Base-by-base conservation (phyloP, 2,113 vertebrate genomes). In the Tichodroma muraria region DNA sequence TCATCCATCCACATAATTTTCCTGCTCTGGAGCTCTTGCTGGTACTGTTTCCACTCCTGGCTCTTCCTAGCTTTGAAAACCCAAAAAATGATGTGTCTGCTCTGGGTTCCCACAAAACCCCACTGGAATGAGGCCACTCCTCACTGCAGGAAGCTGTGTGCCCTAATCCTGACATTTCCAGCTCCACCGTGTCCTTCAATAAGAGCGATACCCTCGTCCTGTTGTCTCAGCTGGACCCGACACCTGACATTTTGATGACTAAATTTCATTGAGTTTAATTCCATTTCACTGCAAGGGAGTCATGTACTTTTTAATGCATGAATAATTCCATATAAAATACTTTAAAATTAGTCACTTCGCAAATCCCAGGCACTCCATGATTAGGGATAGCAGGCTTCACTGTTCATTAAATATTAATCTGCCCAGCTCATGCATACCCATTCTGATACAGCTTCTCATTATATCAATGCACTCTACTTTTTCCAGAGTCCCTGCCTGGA, bases 351-450 rank as follows among this genome's bases (percentile, higher is more conserved):
- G 80, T 65, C 96, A 83, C 88, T 95, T 95, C 21, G 21, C 88
- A 96, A 92, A 94, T 96, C 92, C 94, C 82, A 90, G 79, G 71
- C 94, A 77, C 88, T 85, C 80, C 18, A 28, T 92, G 76, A 91
- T 96, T 94, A 94, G 92, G 72, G 88, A 92, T 50, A 93, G 88
- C 79, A 93, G 90, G 38, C 88, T 94, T 90, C 68, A 52, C 31
- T 92, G 25, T 60, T 94, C 77, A 84, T 96, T 92, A 96, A 96
- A 92, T 88, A 94, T 96, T 96, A 88, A 96, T 94, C 86, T 79
- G 52, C 52, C 49, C 5, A 1, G 38, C 61, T 96, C 80, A 57
- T 81, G 73, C 83, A 92, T 84, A 94, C 77, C 95, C 88, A 93
- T 80, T 60, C 71, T 77, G 47, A 80, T 70, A 71, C 40, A 66